These are phyloP conservation scores for Ochlodes sylvanus DNA, from an alignment of 2,888 invertebrate species.

Conservation along the genomic window DNA sequence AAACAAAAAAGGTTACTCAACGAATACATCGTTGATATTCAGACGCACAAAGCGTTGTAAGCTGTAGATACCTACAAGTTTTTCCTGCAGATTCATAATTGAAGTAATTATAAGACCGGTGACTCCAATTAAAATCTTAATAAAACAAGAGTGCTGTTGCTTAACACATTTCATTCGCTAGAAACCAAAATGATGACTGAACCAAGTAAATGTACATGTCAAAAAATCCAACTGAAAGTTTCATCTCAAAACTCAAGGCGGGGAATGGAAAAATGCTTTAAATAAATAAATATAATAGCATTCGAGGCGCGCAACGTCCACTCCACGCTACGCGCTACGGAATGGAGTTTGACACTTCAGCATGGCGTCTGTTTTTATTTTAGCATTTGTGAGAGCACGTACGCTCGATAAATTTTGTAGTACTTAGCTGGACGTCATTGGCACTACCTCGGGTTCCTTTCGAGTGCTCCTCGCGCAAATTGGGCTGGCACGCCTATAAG, in stretches of 20 bases:
- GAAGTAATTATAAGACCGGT: conserved; percentile 8
- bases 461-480: conserved; percentile 64
- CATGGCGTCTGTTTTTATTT: conserved; percentile 66
- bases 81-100: too few species aligned
- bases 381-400: conserved; percentile 63
- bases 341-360: conserved; percentile 68
- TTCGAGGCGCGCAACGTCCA: conserved; percentile 33
- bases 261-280: conserved; percentile 34
- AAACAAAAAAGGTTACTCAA: too few species aligned
- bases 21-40: too few species aligned
- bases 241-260: conserved; percentile 30
- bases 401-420: conserved; percentile 76
- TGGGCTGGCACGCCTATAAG: conserved; percentile 64
- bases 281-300: conserved; percentile 37
- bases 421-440: conserved; percentile 70
- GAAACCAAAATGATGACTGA: conserved; percentile 25
- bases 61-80: too few species aligned
- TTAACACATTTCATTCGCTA: conserved; percentile 25
- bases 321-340: conserved; percentile 44
- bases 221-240: conserved; percentile 32
- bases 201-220: conserved; percentile 30
- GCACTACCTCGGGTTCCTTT: conserved; percentile 61
- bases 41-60: too few species aligned
- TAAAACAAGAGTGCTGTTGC: conserved; percentile 23
- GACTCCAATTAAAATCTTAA: conserved; percentile 34